A percentile compares a stretch with the other conserved stretches of the same genome.
These are phyloP conservation scores for Drosophila borealis DNA, from an alignment of 2,888 invertebrate genomes.

Conservation along the genomic window DNA sequence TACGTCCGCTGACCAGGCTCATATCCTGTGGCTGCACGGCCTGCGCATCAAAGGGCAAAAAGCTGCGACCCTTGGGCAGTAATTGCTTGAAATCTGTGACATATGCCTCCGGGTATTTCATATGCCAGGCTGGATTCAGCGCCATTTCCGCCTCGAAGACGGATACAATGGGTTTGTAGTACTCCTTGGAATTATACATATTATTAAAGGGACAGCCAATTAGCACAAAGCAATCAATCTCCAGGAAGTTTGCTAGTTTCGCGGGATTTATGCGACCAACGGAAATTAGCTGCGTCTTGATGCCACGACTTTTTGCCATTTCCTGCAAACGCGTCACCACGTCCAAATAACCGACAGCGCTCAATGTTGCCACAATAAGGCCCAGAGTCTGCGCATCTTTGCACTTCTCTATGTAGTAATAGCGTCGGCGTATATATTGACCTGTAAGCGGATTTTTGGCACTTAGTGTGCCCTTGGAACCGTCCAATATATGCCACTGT, in stretches of 20 bases:
- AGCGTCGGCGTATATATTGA: conserved; percentile 91
- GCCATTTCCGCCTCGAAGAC: conserved; percentile 96
- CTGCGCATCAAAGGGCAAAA: conserved; percentile 85
- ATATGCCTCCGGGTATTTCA: conserved; percentile 87
- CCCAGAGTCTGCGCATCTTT: conserved; percentile 95
- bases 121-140: conserved; percentile 87
- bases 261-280: conserved; percentile 97
- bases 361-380: conserved; percentile 95
- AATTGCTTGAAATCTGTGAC: conserved; percentile 91
- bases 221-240: conserved; percentile 96
- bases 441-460: conserved; percentile 85
- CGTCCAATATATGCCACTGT: conserved; percentile 87
- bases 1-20: conserved; percentile 90
- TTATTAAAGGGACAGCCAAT: conserved; percentile 97
- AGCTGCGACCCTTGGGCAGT: conserved; percentile 87
- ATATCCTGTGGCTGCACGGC: conserved; percentile 87
- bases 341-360: conserved; percentile 91
- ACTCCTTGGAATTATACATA: conserved; percentile 92
- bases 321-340: conserved; percentile 91
- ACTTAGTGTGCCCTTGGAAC: conserved; percentile 83
- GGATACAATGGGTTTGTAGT: conserved; percentile 95
- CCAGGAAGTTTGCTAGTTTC: conserved; percentile 95
- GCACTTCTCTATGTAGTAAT: conserved; percentile 94
- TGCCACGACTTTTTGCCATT: conserved; percentile 90
- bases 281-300: conserved; percentile 95